Evolutionary conservation across 2,797 vertebrate genomes (phyloP), one percentile per base, ranked within the genome.

Genomic region (Sebastes matsubarae): DNA sequence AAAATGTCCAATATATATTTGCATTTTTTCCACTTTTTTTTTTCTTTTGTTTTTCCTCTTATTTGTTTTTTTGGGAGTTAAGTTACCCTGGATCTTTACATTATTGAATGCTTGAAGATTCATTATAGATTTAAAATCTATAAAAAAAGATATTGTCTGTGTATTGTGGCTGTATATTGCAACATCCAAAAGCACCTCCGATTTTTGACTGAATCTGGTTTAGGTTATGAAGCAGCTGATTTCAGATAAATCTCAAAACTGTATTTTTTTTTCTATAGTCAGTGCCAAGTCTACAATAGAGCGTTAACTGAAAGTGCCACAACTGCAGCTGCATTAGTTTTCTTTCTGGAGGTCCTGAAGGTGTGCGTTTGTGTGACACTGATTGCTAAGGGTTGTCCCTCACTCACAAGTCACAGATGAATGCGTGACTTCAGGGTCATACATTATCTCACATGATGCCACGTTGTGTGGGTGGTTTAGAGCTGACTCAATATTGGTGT

Each of bases 361-460:
- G 38, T 54, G 67, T 81, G 67, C 71, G 36, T 74, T 16, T 46
- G 14, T 66, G 12, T 69, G 27, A 22, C 9, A 22, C 8, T 30
- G 46, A 24, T 42, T 67, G 27, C 61, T 59, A 25, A 4, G 20
- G 18, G 27, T 32, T 24, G 25, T 75, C 54, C 38, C 14, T 71
- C 18, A 29, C 64, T 86, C 13, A 79, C 66, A 81, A 80, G 70
- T 79, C 63, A 29, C 50, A 54, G 20, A 75, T 72, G 58, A 81
- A 30, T 71, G 71, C 80, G 68, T 92, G 79, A 86, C 82, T 77
- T 84, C 38, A 42, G 64, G 68, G 82, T 91, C 78, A 88, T 18
- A 25, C 68, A 65, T 78, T 18, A 34, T 80, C 69, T 91, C 83
- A 85, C 85, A 84, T 87, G 89, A 88, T 72, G 32, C 72, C 83